Evolutionary conservation across 1,140 invertebrate genomes (phyloP).

Genomic region (Pemphigus obesinymphae): DNA sequence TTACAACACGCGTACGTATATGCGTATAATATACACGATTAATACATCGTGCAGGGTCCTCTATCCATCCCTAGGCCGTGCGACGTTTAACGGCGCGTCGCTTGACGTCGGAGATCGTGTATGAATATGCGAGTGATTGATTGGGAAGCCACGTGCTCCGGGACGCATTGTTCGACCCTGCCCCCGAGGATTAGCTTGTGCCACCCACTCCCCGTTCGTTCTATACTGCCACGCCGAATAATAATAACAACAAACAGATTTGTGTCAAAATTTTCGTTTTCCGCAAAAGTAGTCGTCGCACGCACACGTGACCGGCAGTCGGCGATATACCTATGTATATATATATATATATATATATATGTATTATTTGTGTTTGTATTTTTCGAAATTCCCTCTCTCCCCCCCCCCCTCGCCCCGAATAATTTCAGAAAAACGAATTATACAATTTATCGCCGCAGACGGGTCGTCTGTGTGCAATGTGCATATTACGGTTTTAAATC

Average conservation of each 20-base stretch:
- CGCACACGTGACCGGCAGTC: background rate
- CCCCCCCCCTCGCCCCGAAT: no score
- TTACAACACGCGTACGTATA: background rate
- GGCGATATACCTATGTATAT: no score
- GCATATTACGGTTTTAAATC: no score
- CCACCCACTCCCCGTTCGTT: no score
- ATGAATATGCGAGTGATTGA: conserved; percentile 41
- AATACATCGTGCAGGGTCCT: no score
- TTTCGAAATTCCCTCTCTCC: no score
- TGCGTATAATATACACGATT: background rate
- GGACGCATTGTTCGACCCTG: background rate
- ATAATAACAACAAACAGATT: conserved; percentile 28
- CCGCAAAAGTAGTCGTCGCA: background rate
- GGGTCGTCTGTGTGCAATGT: no score
- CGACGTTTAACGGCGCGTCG: background rate
- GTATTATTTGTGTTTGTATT: no score
- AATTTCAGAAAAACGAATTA: no score
- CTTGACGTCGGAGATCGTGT: background rate
- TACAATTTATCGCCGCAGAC: no score
- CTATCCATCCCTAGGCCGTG: background rate
- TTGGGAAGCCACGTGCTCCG: conserved; percentile 31
- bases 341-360: no score
- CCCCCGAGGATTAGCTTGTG: no score
- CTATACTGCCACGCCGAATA: background rate
- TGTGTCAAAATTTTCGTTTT: conserved; percentile 20